Evolutionary conservation across 2,888 invertebrate species (phyloP).

Genomic region (Chalcis sispes): DNA sequence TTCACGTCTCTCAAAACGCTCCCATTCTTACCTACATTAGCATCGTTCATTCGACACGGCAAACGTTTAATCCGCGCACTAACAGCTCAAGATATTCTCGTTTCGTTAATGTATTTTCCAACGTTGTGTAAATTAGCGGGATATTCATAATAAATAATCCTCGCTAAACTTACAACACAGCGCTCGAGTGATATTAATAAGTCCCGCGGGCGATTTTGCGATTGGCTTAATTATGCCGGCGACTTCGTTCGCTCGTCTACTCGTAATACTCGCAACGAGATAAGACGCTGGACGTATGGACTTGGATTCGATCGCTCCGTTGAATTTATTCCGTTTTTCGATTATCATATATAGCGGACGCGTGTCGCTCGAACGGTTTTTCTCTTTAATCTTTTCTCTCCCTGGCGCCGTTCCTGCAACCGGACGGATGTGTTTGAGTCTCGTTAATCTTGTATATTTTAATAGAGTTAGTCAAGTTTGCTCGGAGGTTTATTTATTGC

Average conservation of each 20-base stretch:
- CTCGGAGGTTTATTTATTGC: neutral
- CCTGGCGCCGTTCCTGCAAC: neutral
- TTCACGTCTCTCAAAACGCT: neutral
- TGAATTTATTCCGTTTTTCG: slow-evolving; percentile 11
- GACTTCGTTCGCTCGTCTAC: neutral
- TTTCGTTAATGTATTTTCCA: neutral
- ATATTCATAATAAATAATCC: neutral
- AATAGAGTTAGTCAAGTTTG: neutral
- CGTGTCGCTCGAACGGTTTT: too few species aligned
- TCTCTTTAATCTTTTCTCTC: too few species aligned
- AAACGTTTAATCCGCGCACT: neutral
- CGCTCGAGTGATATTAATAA: neutral
- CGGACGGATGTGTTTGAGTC: neutral
- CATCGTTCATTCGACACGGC: slow-evolving; percentile 8
- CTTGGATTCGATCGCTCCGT: neutral
- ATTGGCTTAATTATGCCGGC: slow-evolving; percentile 14
- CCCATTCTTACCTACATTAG: slow-evolving; percentile 3
- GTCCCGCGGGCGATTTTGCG: slow-evolving; percentile 8
- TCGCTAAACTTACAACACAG: neutral
- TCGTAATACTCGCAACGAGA: neutral
- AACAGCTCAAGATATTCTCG: neutral
- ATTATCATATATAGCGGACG: too few species aligned
- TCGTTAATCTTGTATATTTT: neutral
- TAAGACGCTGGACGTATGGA: neutral
- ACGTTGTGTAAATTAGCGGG: slow-evolving; percentile 20